These are phyloP conservation scores for Notodonta dromedarius DNA, from an alignment of 2,888 invertebrate species.

Conservation along the genomic window DNA sequence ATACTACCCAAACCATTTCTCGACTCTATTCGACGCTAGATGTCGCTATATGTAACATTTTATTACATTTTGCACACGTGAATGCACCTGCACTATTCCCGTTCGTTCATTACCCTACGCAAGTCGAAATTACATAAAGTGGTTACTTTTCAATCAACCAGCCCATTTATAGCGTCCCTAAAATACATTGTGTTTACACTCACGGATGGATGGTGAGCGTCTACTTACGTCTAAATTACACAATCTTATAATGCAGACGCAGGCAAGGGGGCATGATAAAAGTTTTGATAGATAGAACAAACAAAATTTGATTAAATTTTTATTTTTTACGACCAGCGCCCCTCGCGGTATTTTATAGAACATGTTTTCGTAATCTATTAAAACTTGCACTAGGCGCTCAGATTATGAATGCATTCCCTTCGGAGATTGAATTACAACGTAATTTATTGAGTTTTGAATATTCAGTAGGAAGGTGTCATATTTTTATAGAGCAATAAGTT, in stretches of 20 bases:
- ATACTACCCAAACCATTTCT: background rate
- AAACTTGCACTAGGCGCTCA: no score
- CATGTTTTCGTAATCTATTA: no score
- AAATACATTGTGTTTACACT: constrained; percentile 57
- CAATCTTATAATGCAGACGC: constrained; percentile 17
- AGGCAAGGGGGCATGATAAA: constrained; percentile 10
- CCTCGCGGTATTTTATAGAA: no score
- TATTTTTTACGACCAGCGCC: no score
- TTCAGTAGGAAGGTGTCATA: constrained; percentile 12
- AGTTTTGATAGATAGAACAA: background rate
- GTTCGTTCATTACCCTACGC: constrained; percentile 2
- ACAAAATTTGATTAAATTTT: no score
- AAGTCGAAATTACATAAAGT: constrained; percentile 24
- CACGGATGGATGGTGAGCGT: constrained; percentile 40
- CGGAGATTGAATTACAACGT: constrained; percentile 17
- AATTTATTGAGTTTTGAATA: constrained; percentile 17
- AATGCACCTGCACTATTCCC: background rate
- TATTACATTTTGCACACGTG: constrained; percentile 1
- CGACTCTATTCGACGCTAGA: constrained; percentile 47
- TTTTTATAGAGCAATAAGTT: constrained; percentile 13
- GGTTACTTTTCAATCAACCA: constrained; percentile 54
- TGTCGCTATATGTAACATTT: constrained; percentile 26
- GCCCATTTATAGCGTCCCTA: constrained; percentile 56
- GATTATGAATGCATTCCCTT: constrained; percentile 21
- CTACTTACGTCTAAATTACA: constrained; percentile 17